Conservation (phyloP, 2,113 vertebrate species). For the Thunnus maccoyii region DNA sequence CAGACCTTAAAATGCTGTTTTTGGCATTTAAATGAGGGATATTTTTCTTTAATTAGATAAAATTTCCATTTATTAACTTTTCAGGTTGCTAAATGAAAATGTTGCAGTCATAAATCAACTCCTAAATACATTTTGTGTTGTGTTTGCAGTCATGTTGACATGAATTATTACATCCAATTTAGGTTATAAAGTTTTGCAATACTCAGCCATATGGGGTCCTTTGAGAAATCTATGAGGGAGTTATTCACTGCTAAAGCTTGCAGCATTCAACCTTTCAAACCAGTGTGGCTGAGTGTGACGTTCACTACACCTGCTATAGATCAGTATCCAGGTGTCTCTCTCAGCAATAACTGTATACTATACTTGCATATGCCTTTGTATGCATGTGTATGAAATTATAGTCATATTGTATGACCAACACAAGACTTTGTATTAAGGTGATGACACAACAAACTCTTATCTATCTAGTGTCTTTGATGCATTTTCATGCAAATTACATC, state of each 20-base stretch:
- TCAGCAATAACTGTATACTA: constrained; percentile 8
- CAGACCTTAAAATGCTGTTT: constrained; percentile 38
- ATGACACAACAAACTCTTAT: too few relatives aligned
- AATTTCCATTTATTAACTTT: constrained; percentile 57
- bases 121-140: constrained; percentile 54
- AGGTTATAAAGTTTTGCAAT: constrained; percentile 50
- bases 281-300: constrained; percentile 29
- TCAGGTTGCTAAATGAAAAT: constrained; percentile 61
- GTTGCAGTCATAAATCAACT: constrained; percentile 50
- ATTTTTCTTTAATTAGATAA: constrained; percentile 63
- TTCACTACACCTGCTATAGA: constrained; percentile 50
- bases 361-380: background rate
- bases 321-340: constrained; percentile 44
- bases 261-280: constrained; percentile 25
- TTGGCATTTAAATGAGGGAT: constrained; percentile 56
- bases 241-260: constrained; percentile 40
- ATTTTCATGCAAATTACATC: too few relatives aligned
- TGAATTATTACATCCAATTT: constrained; percentile 65
- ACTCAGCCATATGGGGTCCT: constrained; percentile 39
- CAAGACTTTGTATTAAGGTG: too few relatives aligned
- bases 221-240: constrained; percentile 24
- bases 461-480: too few relatives aligned
- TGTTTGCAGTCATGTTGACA: constrained; percentile 46
- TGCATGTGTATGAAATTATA: background rate
- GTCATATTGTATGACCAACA: background rate